Percentiles rank a stretch among this genome's conserved stretches.
Conservation (phyloP, 2,113 vertebrate species). For the Hypocryptadius cinnamomeus region DNA sequence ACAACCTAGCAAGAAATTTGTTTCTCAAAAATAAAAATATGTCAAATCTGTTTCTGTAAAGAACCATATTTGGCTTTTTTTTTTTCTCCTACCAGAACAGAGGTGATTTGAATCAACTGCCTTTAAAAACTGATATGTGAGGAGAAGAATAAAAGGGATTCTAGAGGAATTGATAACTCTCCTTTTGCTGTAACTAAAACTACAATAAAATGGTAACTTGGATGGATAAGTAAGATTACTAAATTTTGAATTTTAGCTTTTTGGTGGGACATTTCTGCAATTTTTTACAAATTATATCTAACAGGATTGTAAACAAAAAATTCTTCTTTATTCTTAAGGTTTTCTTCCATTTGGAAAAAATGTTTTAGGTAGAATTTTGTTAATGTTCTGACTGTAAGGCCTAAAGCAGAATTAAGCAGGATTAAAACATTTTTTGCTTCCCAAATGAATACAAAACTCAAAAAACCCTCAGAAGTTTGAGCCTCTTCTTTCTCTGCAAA, state of each 20-base stretch:
- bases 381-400: not conserved
- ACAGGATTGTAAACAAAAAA: not conserved
- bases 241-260: not conserved
- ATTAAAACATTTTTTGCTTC: not conserved
- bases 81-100: not conserved
- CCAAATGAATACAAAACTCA: not conserved
- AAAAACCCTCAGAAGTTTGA: not conserved
- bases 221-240: not conserved
- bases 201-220: not conserved
- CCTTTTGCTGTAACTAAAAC: not conserved
- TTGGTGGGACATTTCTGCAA: not conserved
- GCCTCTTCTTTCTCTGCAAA: not conserved
- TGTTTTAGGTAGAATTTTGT: not conserved
- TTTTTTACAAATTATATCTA: not conserved
- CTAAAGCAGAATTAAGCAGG: not conserved
- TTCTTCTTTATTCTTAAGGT: not conserved
- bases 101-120: not conserved
- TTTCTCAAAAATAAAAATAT: not conserved
- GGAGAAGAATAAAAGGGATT: not conserved
- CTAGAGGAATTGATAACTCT: not conserved
- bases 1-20: not conserved
- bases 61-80: not conserved
- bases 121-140: not conserved
- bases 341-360: not conserved
- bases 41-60: not conserved